Percentiles rank a stretch among this genome's conserved stretches.
These are phyloP conservation scores for Ectemnius continuus DNA, from an alignment of 2,888 invertebrate species.

Conservation along the genomic window DNA sequence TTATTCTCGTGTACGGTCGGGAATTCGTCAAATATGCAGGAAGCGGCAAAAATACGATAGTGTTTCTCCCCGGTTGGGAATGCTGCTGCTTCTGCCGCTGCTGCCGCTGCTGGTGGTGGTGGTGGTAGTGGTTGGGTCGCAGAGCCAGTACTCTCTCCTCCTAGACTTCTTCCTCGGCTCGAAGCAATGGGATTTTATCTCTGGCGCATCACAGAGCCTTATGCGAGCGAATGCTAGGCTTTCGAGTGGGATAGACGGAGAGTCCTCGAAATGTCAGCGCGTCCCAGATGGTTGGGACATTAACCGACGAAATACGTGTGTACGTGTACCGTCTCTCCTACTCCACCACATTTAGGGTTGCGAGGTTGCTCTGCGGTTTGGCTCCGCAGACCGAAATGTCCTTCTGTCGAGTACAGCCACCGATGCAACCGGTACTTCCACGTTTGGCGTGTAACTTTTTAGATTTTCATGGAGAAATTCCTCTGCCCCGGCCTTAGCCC, in stretches of 20 bases:
- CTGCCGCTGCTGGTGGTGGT: no score
- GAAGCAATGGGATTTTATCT: no score
- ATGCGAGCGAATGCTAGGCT: constrained; percentile 31
- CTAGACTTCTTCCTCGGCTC: no score
- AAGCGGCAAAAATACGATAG: no score
- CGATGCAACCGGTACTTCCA: constrained; percentile 7
- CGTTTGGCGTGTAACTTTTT: constrained; percentile 12
- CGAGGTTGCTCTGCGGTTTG: constrained; percentile 31
- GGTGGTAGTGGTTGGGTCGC: no score
- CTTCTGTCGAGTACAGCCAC: constrained; percentile 14
- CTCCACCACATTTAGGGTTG: constrained; percentile 50
- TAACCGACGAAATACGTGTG: constrained; percentile 48
- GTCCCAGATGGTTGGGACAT: constrained; percentile 61
- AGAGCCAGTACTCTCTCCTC: no score
- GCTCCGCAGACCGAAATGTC: constrained; percentile 33
- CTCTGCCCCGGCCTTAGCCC: no score
- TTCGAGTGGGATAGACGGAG: constrained; percentile 31
- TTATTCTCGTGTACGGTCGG: constrained; percentile 59
- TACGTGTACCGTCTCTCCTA: constrained; percentile 47
- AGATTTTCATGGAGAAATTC: no score
- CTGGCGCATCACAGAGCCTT: constrained; percentile 2
- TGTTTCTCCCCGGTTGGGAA: no score
- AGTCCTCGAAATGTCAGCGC: constrained; percentile 52
- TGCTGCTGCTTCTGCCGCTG: no score
- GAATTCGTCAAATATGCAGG: no score